Evolutionary conservation across 2,888 invertebrate species (phyloP), one percentile per base, ranked within the genome.

Genomic region (Crepidodera aurea): DNA sequence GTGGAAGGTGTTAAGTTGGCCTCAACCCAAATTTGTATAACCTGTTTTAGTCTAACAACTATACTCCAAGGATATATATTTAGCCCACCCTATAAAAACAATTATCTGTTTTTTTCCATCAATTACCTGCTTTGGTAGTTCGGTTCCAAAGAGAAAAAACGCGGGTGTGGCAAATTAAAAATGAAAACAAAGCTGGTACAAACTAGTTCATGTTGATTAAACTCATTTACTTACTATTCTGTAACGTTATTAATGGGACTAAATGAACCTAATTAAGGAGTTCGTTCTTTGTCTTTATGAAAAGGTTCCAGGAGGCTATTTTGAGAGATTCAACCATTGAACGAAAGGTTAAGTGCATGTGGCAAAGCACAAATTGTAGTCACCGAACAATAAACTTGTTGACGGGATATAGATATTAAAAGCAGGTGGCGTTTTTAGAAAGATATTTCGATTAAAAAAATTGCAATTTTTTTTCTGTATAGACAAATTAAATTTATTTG

Each of bases 141-240:
- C 46, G 46, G 42, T 42, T 39, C 6, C n/a, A n/a, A n/a, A 7
- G 13, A 42, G 7, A 34, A 51, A 51, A 56, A 37, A 48, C 32
- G 58, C 54, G 59, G 46, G 62, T 10, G 50, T 37, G 50, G 22
- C 6, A 22, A 51, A 60, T 40, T 34, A 29, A 63, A 51, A 25
- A 55, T 32, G 34, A 64, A 60, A 56, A 57, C 44, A 54, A 48
- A 61, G 12, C 62, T 59, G 42, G 65, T 62, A 55, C 44, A 39
- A 59, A 62, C 65, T 62, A 59, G 65, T 65, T 62, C 51, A 53
- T 10, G 12, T 57, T 46, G 32, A 56, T 56, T 51, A 55, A 44
- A 42, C 55, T 44, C 51, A 34, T 50, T 56, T 54, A 40, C 29
- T 60, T 53, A 37, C 54, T 46, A 48, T 48, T 50, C 34, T 48